A percentile compares a stretch with the other conserved stretches of the same genome.
These are phyloP conservation scores for Sylvia borin DNA, from an alignment of 2,797 vertebrate species.

Conservation along the genomic window DNA sequence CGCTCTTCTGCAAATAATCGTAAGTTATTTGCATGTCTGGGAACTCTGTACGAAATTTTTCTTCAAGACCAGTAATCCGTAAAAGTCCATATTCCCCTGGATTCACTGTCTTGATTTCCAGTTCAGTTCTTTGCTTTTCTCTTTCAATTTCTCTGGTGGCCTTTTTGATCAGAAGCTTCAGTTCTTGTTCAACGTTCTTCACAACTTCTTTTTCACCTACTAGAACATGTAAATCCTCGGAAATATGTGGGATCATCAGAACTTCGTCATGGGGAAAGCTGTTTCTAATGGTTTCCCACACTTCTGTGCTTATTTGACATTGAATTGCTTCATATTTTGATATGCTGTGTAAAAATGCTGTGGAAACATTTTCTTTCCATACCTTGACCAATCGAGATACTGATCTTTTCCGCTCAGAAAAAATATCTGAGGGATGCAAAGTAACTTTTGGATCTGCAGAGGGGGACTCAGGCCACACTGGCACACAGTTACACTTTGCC, in stretches of 20 bases:
- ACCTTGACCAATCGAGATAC: conserved; percentile 52
- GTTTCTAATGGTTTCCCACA: conserved; percentile 77
- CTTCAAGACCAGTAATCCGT: conserved; percentile 67
- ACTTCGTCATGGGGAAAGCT: conserved; percentile 51
- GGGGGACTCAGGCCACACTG: conserved; percentile 58
- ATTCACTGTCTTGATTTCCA: conserved; percentile 30
- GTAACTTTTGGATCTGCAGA: conserved; percentile 48
- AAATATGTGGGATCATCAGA: conserved; percentile 47
- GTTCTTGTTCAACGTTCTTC: conserved; percentile 31
- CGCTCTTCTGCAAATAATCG: background rate
- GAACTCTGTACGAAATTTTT: background rate
- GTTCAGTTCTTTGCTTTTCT: conserved; percentile 70
- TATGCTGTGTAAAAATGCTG: conserved; percentile 67
- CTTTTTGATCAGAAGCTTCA: conserved; percentile 68
- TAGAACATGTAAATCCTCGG: conserved; percentile 64
- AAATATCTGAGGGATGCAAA: conserved; percentile 74
- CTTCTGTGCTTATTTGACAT: background rate
- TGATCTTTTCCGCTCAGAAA: conserved; percentile 72
- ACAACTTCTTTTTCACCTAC: conserved; percentile 77
- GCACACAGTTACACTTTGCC: conserved; percentile 75
- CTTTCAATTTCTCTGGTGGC: conserved; percentile 72
- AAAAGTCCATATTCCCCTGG: conserved; percentile 76
- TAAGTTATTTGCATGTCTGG: conserved; percentile 76
- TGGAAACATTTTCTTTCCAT: conserved; percentile 74
- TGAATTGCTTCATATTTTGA: conserved; percentile 73